These are phyloP conservation scores for Fregata magnificens DNA, from an alignment of 2,113 vertebrate species.

Conservation along the genomic window DNA sequence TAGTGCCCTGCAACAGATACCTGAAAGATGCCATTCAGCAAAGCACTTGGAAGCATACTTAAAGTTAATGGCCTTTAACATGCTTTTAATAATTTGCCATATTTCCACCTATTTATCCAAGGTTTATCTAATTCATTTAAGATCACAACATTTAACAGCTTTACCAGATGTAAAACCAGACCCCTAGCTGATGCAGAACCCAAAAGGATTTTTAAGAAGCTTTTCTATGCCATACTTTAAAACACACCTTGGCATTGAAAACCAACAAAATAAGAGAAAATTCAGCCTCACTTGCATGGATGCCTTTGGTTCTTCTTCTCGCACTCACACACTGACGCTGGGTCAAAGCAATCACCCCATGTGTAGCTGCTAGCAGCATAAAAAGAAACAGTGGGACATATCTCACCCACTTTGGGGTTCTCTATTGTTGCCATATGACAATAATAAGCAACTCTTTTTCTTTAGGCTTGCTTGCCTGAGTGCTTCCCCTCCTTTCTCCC, in stretches of 20 bases:
- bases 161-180: background rate
- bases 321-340: background rate
- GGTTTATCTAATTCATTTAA: background rate
- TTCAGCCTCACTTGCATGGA: background rate
- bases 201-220: background rate
- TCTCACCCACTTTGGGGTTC: background rate
- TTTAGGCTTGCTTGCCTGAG: background rate
- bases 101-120: background rate
- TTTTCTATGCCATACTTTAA: background rate
- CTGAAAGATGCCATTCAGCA: background rate
- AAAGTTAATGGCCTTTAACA: background rate
- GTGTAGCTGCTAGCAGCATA: background rate
- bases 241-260: background rate
- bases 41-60: background rate
- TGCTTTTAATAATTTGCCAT: background rate
- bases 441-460: background rate
- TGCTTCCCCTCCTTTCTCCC: background rate
- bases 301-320: background rate
- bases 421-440: background rate
- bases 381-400: background rate
- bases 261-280: background rate
- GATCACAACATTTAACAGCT: background rate
- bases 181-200: background rate
- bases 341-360: background rate
- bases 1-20: background rate